Percentiles rank a stretch among this genome's conserved stretches.
phyloP scores from a whole-genome alignment of 2,113 vertebrate genomes.

The Narcine bancroftii region DNA sequence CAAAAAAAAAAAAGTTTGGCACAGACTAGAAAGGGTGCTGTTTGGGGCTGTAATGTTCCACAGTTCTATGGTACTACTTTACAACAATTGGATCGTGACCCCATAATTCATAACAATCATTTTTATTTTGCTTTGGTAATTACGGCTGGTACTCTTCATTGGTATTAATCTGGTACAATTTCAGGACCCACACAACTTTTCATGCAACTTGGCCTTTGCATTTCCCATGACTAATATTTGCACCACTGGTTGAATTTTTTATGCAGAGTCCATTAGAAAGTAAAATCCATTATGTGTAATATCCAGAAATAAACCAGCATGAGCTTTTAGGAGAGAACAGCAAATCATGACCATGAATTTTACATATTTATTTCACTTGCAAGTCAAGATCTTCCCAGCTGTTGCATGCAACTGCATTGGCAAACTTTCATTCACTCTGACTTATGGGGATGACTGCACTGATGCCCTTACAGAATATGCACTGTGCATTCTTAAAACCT shows the following conservation, averaged over 20 bases:
- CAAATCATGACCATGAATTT: neutral
- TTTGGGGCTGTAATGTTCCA: no score
- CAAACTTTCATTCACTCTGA: neutral
- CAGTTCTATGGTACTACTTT: no score
- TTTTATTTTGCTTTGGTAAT: neutral
- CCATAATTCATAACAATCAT: neutral
- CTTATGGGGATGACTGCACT: neutral
- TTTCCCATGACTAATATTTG: neutral
- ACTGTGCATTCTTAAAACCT: neutral
- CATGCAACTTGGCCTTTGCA: neutral
- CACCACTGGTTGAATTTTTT: neutral
- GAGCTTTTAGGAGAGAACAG: neutral
- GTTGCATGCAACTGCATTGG: neutral
- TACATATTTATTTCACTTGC: neutral
- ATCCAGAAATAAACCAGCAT: neutral
- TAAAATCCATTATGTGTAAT: neutral
- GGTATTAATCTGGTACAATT: neutral
- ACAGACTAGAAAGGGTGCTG: no score
- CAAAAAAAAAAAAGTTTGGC: no score
- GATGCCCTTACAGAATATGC: neutral
- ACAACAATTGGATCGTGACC: neutral
- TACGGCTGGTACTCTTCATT: conserved; percentile 13
- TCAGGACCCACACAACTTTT: neutral
- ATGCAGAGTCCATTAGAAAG: neutral
- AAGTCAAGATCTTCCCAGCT: neutral